Conservation (phyloP, 2,797 vertebrate genomes). For the Danio albolineatus region DNA sequence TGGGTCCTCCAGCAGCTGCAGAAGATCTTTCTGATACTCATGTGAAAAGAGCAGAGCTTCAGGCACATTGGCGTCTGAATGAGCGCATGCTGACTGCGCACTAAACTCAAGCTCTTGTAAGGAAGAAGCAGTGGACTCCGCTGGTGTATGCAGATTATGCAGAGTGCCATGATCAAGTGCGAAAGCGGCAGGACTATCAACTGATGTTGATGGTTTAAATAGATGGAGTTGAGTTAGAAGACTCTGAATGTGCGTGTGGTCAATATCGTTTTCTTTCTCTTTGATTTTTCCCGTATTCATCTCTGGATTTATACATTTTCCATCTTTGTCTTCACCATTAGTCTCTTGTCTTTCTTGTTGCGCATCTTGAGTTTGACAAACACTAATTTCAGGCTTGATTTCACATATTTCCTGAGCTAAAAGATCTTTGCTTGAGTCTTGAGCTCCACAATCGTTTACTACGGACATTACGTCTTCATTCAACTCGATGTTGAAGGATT, state of each 20-base stretch:
- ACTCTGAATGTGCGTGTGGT: conserved; percentile 79
- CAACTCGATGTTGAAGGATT: conserved; percentile 56
- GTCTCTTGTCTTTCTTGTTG: not conserved
- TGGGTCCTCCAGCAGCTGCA: conserved; percentile 82
- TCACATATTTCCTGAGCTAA: conserved; percentile 25
- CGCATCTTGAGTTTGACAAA: conserved; percentile 27
- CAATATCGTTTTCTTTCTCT: conserved; percentile 68
- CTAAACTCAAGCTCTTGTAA: not conserved
- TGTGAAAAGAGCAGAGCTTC: conserved; percentile 86
- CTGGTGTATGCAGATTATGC: conserved; percentile 1
- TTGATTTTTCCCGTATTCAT: conserved; percentile 36
- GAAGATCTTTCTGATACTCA: conserved; percentile 81
- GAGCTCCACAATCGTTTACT: conserved; percentile 40
- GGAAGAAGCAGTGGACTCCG: conserved; percentile 29
- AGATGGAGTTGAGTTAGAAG: conserved; percentile 83
- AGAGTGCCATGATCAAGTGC: not conserved
- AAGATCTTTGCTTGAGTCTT: conserved; percentile 33
- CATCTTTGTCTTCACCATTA: conserved; percentile 25
- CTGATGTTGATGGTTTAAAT: conserved; percentile 68
- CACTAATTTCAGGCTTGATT: not conserved
- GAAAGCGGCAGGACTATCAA: conserved; percentile 6
- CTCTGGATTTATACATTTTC: not conserved
- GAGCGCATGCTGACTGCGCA: not conserved
- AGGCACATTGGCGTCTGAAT: conserved; percentile 6
- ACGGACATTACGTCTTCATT: conserved; percentile 56